A percentile compares a stretch with the other conserved stretches of the same genome.
phyloP scores from a whole-genome alignment of 2,113 vertebrate genomes.

The Xenopus laevis region DNA sequence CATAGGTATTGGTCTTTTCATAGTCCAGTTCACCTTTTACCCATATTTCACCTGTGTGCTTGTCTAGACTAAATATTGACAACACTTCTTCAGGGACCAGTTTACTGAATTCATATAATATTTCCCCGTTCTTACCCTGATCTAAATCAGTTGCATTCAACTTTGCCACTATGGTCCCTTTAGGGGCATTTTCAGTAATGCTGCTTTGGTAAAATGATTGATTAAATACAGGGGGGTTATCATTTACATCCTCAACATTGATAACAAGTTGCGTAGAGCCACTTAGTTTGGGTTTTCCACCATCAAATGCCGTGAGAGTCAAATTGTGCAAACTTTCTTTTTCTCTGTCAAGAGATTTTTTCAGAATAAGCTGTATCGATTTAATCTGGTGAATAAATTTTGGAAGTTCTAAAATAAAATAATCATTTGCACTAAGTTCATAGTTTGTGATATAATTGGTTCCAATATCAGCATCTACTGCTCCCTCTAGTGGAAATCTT shows the following conservation, averaged over 20 bases:
- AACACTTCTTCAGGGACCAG: conserved; percentile 40
- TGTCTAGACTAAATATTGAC: conserved; percentile 59
- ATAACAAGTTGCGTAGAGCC: conserved; percentile 53
- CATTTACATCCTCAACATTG: conserved; percentile 57
- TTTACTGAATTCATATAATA: conserved; percentile 54
- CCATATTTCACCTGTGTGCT: conserved; percentile 65
- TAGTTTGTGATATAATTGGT: conserved; percentile 49
- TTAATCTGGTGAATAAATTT: conserved; percentile 55
- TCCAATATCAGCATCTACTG: conserved; percentile 62
- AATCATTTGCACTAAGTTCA: conserved; percentile 53
- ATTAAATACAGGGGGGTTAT: conserved; percentile 55
- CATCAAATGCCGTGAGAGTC: conserved; percentile 58
- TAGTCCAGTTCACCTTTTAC: conserved; percentile 67
- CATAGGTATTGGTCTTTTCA: conserved; percentile 66
- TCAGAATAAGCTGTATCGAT: conserved; percentile 53
- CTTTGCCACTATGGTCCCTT: conserved; percentile 53
- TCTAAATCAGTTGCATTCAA: conserved; percentile 59
- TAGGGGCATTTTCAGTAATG: conserved; percentile 48
- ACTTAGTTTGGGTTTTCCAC: conserved; percentile 66
- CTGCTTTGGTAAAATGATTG: conserved; percentile 50
- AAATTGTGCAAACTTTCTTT: conserved; percentile 50
- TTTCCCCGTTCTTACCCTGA: conserved; percentile 55
- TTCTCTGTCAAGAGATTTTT: conserved; percentile 57
- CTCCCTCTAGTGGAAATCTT: conserved; percentile 52
- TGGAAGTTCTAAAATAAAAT: conserved; percentile 55